Evolutionary conservation across 2,113 vertebrate species (phyloP).

Genomic region (Mastomys coucha): DNA sequence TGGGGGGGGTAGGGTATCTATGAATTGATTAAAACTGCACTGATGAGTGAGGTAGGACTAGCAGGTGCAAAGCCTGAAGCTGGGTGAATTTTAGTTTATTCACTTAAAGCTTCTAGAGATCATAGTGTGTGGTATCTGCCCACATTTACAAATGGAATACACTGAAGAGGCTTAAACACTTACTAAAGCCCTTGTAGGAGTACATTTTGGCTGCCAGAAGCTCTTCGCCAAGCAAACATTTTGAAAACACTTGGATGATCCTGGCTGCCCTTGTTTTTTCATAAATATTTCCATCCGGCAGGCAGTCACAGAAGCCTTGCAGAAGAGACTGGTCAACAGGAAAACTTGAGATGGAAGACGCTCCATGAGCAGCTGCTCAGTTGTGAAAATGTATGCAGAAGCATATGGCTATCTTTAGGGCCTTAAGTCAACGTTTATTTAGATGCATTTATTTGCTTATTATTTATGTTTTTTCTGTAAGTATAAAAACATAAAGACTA

Average conservation of each 20-base stretch:
- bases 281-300: conserved; percentile 81
- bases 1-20: neutral
- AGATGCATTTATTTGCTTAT: conserved; percentile 33
- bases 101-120: conserved; percentile 72
- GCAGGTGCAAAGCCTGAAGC: conserved; percentile 45
- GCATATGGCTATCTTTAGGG: conserved; percentile 81
- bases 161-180: conserved; percentile 72
- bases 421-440: conserved; percentile 75
- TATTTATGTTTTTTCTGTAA: conserved; percentile 48
- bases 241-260: conserved; percentile 83
- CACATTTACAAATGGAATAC: conserved; percentile 75
- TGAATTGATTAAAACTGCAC: conserved; percentile 65
- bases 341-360: conserved; percentile 80
- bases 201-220: conserved; percentile 79
- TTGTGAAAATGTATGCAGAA: conserved; percentile 83
- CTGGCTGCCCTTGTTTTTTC: conserved; percentile 80
- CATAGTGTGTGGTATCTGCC: conserved; percentile 73
- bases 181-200: conserved; percentile 78
- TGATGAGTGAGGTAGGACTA: conserved; percentile 17
- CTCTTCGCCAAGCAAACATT: conserved; percentile 81
- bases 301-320: conserved; percentile 77
- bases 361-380: conserved; percentile 80
- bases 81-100: conserved; percentile 61
- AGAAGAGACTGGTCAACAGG: conserved; percentile 81
- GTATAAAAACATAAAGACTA: conserved; percentile 65